Evolutionary conservation across 1,140 invertebrate species (phyloP).

Genomic region (Rhopalosiphum maidis): DNA sequence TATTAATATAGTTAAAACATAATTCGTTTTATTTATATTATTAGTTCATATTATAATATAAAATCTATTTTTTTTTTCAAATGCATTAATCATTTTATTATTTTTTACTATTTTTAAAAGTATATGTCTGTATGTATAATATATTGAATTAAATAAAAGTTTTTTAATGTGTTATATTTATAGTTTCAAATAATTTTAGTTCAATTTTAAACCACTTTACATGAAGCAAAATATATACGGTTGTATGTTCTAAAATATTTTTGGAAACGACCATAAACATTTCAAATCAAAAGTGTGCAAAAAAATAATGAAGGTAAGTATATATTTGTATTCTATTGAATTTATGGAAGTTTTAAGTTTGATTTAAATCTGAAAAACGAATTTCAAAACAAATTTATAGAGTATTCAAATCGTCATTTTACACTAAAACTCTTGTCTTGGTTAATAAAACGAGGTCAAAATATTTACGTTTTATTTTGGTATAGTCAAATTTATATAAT

Average conservation of each 20-base stretch:
- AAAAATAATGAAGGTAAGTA: background rate
- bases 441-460: background rate
- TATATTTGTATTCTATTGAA: background rate
- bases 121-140: too few species aligned
- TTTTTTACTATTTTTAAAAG: too few species aligned
- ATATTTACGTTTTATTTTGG: background rate
- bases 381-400: too few species aligned
- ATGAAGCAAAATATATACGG: background rate
- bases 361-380: background rate
- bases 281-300: too few species aligned
- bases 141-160: too few species aligned
- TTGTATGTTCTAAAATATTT: background rate
- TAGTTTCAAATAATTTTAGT: background rate
- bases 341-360: background rate
- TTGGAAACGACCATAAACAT: background rate
- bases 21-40: too few species aligned
- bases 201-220: background rate
- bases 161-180: too few species aligned
- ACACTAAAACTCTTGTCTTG: background rate
- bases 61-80: too few species aligned
- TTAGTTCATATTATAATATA: too few species aligned
- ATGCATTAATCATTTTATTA: too few species aligned
- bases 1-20: too few species aligned
- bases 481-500: background rate
- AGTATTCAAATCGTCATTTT: background rate